Conservation (phyloP, 2,888 invertebrate genomes). For the Octodonta nipae region DNA sequence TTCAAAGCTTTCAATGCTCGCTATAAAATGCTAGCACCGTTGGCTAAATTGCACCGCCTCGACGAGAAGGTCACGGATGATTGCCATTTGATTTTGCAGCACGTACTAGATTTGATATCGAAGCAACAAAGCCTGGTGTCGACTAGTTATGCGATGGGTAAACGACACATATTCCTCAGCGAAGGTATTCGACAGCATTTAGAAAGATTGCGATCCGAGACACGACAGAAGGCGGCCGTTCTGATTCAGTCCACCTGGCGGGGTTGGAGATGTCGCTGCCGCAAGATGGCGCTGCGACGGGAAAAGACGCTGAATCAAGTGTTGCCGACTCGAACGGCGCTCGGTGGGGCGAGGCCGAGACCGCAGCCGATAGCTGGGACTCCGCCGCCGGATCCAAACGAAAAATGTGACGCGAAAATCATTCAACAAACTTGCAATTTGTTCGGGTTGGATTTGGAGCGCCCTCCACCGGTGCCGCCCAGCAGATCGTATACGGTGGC, state of each 20-base stretch:
- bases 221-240: constrained; percentile 68
- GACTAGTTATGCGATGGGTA: constrained; percentile 81
- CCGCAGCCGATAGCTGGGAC: constrained; percentile 85
- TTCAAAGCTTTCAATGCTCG: constrained; percentile 82
- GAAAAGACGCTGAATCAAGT: constrained; percentile 20
- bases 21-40: constrained; percentile 75
- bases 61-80: constrained; percentile 62
- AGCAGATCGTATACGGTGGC: constrained; percentile 80
- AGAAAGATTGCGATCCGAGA: constrained; percentile 66
- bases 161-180: constrained; percentile 85
- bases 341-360: constrained; percentile 51
- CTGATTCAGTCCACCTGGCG: constrained; percentile 76
- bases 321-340: constrained; percentile 11
- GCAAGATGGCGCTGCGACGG: constrained; percentile 28
- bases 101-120: constrained; percentile 46
- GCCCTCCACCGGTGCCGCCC: constrained; percentile 84
- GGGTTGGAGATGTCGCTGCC: constrained; percentile 55
- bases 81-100: constrained; percentile 60
- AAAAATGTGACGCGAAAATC: constrained; percentile 77
- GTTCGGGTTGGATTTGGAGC: constrained; percentile 79
- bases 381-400: constrained; percentile 66
- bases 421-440: constrained; percentile 82
- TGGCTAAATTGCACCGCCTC: constrained; percentile 48
- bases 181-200: constrained; percentile 84
- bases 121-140: constrained; percentile 48